Base-by-base conservation (phyloP, 2,888 invertebrate genomes). In the Caenorhabditis macrosperma region DNA sequence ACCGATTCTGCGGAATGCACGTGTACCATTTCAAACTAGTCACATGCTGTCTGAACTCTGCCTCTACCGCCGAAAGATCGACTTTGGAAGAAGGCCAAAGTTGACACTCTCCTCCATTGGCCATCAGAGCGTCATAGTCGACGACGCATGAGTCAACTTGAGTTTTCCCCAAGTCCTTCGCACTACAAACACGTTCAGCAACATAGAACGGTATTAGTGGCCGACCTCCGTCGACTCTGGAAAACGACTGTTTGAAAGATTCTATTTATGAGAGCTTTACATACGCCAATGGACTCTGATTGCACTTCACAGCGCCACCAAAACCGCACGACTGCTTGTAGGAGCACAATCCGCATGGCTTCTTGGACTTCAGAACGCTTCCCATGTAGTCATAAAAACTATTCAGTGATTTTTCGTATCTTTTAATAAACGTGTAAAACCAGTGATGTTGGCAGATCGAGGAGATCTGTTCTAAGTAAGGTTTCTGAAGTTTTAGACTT, bases 321-420 rank as follows among this genome's bases (percentile, higher is more conserved):
- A 84, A 90, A 17, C 90, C 90, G 63, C 90, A 90, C 28, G 87
- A 87, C 61, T 89, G 86, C 60, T 86, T 87, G 77, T 89, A 89
- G 15, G 86, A 86, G 60, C 89, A 89, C 74, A 89, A 76, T 15
- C 89, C 89, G 69, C 89, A 89, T 9, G 89, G 86, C 35, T 85
- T 83, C 17, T 82, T 75, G 10, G 83, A 84, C 60, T 86, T 84
- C 77, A 84, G 64, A 5, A 89, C 82, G 24, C 71, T 71, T 57
- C 68, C 67, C 83, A 89, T 86, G 74, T 90, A 90, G 46, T 66
- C 72, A 77, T 90, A 90, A 79, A 90, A 90, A 61, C 80, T 85
- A 68, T 90, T 83, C 26, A 90, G 77, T 6, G 89, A 85, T 74
- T 54, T 68, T 41, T 85, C 85, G 68, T 90, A 90, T 30, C 84